These are phyloP conservation scores for Rhagoletis zephyria DNA, from an alignment of 1,140 invertebrate genomes.

Conservation along the genomic window DNA sequence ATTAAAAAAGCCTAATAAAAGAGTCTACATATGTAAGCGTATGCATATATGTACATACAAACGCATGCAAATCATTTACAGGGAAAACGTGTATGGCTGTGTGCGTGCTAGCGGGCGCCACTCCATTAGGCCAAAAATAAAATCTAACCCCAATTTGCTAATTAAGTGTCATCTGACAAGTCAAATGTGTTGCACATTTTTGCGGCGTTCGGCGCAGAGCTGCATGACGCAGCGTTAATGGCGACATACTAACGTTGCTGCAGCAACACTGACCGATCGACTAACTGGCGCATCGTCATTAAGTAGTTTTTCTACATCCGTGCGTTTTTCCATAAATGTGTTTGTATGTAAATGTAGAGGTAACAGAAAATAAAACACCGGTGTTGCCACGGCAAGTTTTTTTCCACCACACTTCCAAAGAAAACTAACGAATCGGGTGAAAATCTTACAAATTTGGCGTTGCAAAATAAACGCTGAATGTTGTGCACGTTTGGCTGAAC, in stretches of 20 bases:
- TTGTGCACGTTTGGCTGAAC: too few relatives aligned
- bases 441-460: too few relatives aligned
- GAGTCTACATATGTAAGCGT: too few relatives aligned
- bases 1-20: too few relatives aligned
- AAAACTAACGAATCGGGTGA: too few relatives aligned
- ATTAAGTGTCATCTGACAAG: constrained; percentile 52
- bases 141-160: constrained; percentile 49
- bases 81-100: too few relatives aligned
- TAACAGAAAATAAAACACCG: background rate
- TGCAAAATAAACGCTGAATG: too few relatives aligned
- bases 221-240: background rate
- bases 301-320: background rate
- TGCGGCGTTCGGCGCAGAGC: background rate
- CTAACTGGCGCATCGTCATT: background rate
- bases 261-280: constrained; percentile 9
- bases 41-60: background rate
- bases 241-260: background rate
- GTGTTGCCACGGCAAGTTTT: too few relatives aligned
- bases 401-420: too few relatives aligned
- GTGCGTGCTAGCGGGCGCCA: constrained; percentile 21
- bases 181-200: constrained; percentile 46
- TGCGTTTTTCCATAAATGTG: background rate
- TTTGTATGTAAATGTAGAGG: background rate
- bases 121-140: constrained; percentile 45
- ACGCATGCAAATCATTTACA: background rate